Base-by-base conservation (phyloP, 2,113 vertebrate species). In the Ciconia stormi region DNA sequence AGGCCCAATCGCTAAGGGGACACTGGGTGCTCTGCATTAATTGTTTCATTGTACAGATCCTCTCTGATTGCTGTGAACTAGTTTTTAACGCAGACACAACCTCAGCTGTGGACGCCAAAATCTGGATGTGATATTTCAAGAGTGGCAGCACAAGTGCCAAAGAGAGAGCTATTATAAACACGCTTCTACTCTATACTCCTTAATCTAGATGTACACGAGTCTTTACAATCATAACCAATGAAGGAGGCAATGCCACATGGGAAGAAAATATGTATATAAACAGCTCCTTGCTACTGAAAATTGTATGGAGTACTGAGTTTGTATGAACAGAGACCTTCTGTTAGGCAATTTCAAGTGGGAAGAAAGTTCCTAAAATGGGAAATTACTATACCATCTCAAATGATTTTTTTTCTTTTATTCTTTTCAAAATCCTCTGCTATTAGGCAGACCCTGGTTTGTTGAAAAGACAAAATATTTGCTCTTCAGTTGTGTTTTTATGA, bases 241-340 rank as follows among this genome's bases (percentile, higher is more conserved):
- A 93, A 80, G 66, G 58, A 95, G 63, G 84, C 62, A 94, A 93
- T 53, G 89, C n/a, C 78, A 91, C 94, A 91, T 77, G 87, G 91
- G 73, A 91, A 94, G 84, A 87, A 97, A 95, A 95, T 91, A 95
- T 80, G 53, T 91, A 55, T 69, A 89, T 93, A 96, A 96, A 95
- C 85, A 90, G 74, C 67, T 88, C 78, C 58, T 71, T 95, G 66
- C 89, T 73, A 94, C 93, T 87, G 91, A 91, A 96, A 85, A 95
- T 95, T 93, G 95, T 89, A 87, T 84, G 70, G 84, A 96, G 70
- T 49, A 93, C 40, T 62, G 91, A 91, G 71, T 72, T 76, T 71
- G 50, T 82, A 92, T 77, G 89, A 96, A 52, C 62, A 91, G 87
- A 91, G 66, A 93, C 94, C 83, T 96, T 95, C 95, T 97, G 91